Evolutionary conservation across 2,797 vertebrate genomes (phyloP).

Genomic region (Ceyx erithaca): DNA sequence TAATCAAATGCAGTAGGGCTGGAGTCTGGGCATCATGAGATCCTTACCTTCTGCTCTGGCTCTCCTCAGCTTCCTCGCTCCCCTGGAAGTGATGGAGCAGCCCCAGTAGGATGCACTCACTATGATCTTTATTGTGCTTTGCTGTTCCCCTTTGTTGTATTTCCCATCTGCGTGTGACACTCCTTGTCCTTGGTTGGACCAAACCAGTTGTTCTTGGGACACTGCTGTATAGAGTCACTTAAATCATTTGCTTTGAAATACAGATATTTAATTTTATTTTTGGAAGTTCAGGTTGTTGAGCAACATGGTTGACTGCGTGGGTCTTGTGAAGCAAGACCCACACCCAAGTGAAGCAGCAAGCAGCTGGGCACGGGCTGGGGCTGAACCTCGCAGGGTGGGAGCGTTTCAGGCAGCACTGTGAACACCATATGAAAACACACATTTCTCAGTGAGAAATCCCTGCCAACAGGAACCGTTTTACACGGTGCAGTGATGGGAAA

Average conservation of each 20-base stretch:
- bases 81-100: neutral
- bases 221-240: neutral
- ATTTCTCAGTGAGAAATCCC: neutral
- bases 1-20: neutral
- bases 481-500: neutral
- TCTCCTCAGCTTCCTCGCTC: neutral
- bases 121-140: fast-evolving
- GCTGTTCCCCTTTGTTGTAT: neutral
- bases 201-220: fast-evolving
- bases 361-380: fast-evolving
- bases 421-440: fast-evolving
- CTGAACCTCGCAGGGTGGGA: neutral
- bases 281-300: neutral
- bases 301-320: fast-evolving
- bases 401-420: fast-evolving
- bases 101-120: neutral
- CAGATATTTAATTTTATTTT: neutral
- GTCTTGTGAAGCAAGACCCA: neutral
- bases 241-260: neutral
- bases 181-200: fast-evolving
- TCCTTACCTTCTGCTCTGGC: neutral
- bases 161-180: neutral
- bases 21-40: neutral
- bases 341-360: fast-evolving
- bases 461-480: neutral